These are phyloP conservation scores for Empis stercorea DNA, from an alignment of 2,888 invertebrate genomes.

Conservation along the genomic window DNA sequence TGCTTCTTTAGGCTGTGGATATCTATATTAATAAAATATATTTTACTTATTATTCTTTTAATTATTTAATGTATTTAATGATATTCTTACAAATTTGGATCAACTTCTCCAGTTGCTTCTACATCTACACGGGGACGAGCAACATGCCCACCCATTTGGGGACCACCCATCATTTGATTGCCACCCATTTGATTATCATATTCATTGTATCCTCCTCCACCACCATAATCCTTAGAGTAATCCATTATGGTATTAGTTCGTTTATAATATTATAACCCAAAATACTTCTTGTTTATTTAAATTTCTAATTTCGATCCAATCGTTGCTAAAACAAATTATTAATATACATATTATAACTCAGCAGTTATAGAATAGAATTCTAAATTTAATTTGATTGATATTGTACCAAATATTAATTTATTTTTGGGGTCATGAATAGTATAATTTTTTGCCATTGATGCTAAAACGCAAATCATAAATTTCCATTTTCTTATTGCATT, in stretches of 20 bases:
- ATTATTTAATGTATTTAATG: not conserved
- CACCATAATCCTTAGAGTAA: conserved; percentile 13
- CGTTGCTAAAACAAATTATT: no score
- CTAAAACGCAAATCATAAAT: no score
- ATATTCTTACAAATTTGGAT: conserved; percentile 53
- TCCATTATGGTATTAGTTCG: not conserved
- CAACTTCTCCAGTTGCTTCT: conserved; percentile 73
- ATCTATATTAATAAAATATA: conserved; percentile 41
- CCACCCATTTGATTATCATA: conserved; percentile 8
- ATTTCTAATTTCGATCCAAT: no score
- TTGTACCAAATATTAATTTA: no score
- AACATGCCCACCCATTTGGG: conserved; percentile 9
- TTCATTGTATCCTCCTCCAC: conserved; percentile 8
- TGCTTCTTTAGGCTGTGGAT: conserved; percentile 75
- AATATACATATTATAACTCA: no score
- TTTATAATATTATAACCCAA: no score
- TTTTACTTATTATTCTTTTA: not conserved
- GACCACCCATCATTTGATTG: conserved; percentile 8
- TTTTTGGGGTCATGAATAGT: no score
- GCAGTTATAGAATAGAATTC: no score
- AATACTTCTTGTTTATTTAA: no score
- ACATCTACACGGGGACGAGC: conserved; percentile 68
- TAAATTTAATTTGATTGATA: no score
- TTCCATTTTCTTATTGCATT: no score
- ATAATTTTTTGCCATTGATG: no score